These are phyloP conservation scores for Danio rerio DNA, from an alignment of 2,113 vertebrate species.

Conservation along the genomic window GRCz12tu NC_133187.1:9225501-9226000, in stretches of 20 bases:
- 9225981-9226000: no score
- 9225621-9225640: neutral
- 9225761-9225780: conserved; percentile 7
- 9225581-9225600: neutral
- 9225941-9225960: no score
- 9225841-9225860: neutral
- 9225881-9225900: neutral
- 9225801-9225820: neutral
- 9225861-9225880: neutral
- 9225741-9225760: neutral
- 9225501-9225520: neutral
- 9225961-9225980: no score
- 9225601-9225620: conserved; percentile 1
- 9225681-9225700: conserved; percentile 4
- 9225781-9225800: conserved; percentile 7
- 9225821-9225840: neutral
- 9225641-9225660: conserved; percentile 19
- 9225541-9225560: neutral
- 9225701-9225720: neutral
- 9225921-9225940: neutral
- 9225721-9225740: neutral
- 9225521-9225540: neutral
- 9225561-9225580: neutral
- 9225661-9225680: neutral
- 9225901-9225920: neutral